Conservation (phyloP, 2,113 vertebrate species). For the Stigmatopora nigra region DNA sequence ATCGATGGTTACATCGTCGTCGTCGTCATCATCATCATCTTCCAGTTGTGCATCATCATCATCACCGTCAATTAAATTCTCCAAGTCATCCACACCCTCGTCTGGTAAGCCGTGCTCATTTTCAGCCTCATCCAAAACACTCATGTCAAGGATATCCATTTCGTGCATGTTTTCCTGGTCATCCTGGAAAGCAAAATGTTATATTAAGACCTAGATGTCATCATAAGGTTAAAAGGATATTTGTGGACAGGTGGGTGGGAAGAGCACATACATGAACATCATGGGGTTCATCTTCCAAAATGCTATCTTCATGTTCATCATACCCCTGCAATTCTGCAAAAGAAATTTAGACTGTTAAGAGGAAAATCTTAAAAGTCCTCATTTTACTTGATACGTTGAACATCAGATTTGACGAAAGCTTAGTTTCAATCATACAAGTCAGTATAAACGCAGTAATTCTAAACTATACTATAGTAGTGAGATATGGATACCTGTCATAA, state of each 20-base stretch:
- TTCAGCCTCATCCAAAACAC: constrained; percentile 78
- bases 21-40: constrained; percentile 60
- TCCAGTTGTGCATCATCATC: constrained; percentile 50
- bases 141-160: constrained; percentile 84
- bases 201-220: not conserved
- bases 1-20: constrained; percentile 41
- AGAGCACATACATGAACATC: constrained; percentile 77
- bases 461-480: too few species aligned
- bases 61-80: constrained; percentile 33
- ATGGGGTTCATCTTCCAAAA: constrained; percentile 81
- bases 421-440: too few species aligned
- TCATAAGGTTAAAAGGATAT: not conserved
- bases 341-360: not conserved
- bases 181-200: constrained; percentile 46
- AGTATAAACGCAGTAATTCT: too few species aligned
- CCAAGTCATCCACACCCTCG: constrained; percentile 64
- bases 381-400: too few species aligned
- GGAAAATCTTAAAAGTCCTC: too few species aligned
- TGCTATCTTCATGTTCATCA: constrained; percentile 79
- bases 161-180: constrained; percentile 77
- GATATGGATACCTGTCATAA: too few species aligned
- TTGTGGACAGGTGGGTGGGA: not conserved
- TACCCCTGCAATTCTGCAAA: constrained; percentile 74
- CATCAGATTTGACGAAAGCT: too few species aligned
- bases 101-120: constrained; percentile 74